Conservation (phyloP, 1,140 invertebrate species). For the Ctenoplectra terminalis region DNA sequence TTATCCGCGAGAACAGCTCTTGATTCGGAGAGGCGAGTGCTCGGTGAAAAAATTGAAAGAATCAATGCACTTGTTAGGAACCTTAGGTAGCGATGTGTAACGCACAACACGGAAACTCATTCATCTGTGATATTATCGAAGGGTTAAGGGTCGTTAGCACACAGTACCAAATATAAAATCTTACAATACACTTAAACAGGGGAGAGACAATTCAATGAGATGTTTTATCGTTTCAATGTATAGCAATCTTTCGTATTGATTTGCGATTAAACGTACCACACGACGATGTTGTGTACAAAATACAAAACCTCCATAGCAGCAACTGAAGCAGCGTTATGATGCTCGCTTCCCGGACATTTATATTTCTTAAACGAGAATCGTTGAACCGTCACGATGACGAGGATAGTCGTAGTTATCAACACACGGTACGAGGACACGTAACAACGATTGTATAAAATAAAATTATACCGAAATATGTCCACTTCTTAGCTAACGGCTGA, state of each 20-base stretch:
- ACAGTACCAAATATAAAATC: slow-evolving; percentile 63
- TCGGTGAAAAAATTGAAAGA: slow-evolving; percentile 78
- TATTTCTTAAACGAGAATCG: slow-evolving; percentile 8
- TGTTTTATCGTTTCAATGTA: slow-evolving; percentile 69
- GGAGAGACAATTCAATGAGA: slow-evolving; percentile 48
- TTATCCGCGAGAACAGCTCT: slow-evolving; percentile 72
- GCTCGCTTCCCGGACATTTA: background rate
- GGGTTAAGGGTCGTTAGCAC: slow-evolving; percentile 79
- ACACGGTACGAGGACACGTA: slow-evolving; percentile 58
- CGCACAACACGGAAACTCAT: slow-evolving; percentile 82
- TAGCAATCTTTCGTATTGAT: slow-evolving; percentile 60
- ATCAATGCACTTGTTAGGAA: slow-evolving; percentile 77
- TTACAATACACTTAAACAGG: slow-evolving; percentile 66
- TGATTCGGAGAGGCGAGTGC: slow-evolving; percentile 74
- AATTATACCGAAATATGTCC: slow-evolving; percentile 46
- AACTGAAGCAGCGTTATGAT: background rate
- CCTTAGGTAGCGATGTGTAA: slow-evolving; percentile 79
- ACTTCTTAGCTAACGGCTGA: slow-evolving; percentile 45
- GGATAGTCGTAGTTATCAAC: too few species aligned
- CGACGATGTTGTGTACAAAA: background rate
- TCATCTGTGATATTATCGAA: slow-evolving; percentile 82
- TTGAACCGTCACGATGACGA: too few species aligned
- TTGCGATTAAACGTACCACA: slow-evolving; percentile 18
- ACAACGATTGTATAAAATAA: slow-evolving; percentile 72
- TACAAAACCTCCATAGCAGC: background rate